A percentile compares a stretch with the other conserved stretches of the same genome.
Conservation (phyloP, 2,888 invertebrate species). For the Plutella xylostella region DNA sequence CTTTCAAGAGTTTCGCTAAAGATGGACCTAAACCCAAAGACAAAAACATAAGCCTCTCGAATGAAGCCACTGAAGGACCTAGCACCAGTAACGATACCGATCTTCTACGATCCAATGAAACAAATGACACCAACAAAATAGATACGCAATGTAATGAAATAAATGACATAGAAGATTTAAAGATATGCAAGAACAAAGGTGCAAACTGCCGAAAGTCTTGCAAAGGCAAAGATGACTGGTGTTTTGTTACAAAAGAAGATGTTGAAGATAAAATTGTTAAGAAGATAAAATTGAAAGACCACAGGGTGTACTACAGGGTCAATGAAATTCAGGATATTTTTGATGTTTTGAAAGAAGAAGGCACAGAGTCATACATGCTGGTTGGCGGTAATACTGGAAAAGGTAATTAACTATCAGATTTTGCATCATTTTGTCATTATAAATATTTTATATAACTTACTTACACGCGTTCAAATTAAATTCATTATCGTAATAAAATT, state of each 20-base stretch:
- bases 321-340: constrained; percentile 47
- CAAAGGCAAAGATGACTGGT: constrained; percentile 19
- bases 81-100: too few species aligned
- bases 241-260: constrained; percentile 8
- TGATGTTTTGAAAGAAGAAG: constrained; percentile 31
- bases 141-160: too few species aligned
- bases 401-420: constrained; percentile 64
- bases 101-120: too few species aligned
- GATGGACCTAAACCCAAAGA: constrained; percentile 36
- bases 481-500: too few species aligned
- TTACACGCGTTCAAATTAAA: too few species aligned
- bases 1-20: constrained; percentile 64
- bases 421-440: too few species aligned
- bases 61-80: too few species aligned
- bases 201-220: constrained; percentile 10
- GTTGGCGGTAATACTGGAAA: constrained; percentile 76
- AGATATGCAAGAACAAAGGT: constrained; percentile 25
- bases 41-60: too few species aligned
- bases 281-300: constrained; percentile 14
- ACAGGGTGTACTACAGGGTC: constrained; percentile 50
- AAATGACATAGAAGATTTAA: constrained; percentile 17
- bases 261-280: not conserved
- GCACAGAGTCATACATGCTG: constrained; percentile 51
- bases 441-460: too few species aligned
- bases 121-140: too few species aligned